Conservation (phyloP, 2,888 invertebrate species). For the Muschampia plurimacula region DNA sequence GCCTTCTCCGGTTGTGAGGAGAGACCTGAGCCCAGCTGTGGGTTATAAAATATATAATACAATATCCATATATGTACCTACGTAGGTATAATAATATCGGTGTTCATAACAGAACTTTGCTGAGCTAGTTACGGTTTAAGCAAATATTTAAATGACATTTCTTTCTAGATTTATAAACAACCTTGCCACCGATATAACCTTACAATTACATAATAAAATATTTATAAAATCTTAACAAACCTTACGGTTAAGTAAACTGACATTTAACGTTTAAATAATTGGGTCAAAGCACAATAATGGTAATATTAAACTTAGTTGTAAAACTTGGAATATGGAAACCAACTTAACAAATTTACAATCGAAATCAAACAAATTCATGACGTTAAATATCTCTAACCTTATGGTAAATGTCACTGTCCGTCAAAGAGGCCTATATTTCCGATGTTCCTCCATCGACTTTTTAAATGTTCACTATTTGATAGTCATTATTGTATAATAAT, state of each 20-base stretch:
- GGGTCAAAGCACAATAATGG: constrained; percentile 16
- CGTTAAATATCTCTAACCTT: constrained; percentile 23
- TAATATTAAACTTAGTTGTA: neutral
- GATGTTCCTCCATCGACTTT: neutral
- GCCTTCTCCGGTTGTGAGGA: too few species aligned
- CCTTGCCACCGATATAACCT: neutral
- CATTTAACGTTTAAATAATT: constrained; percentile 19
- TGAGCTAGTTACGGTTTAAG: neutral
- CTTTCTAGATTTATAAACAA: neutral
- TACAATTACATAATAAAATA: constrained; percentile 1
- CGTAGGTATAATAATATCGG: too few species aligned
- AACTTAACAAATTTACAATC: neutral
- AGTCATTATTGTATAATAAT: constrained; percentile 8
- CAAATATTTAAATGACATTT: constrained; percentile 1
- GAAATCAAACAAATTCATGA: constrained; percentile 1
- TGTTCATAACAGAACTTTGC: neutral
- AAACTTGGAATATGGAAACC: neutral
- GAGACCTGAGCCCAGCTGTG: too few species aligned
- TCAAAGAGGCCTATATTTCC: constrained; percentile 21
- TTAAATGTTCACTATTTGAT: constrained; percentile 1
- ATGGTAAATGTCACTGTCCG: constrained; percentile 25
- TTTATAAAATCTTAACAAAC: constrained; percentile 5
- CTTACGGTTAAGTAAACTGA: constrained; percentile 12
- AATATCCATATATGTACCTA: too few species aligned
- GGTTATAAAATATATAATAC: too few species aligned